These are phyloP conservation scores for Phataginus tricuspis DNA, from an alignment of 2,797 vertebrate species.

Conservation along the genomic window DNA sequence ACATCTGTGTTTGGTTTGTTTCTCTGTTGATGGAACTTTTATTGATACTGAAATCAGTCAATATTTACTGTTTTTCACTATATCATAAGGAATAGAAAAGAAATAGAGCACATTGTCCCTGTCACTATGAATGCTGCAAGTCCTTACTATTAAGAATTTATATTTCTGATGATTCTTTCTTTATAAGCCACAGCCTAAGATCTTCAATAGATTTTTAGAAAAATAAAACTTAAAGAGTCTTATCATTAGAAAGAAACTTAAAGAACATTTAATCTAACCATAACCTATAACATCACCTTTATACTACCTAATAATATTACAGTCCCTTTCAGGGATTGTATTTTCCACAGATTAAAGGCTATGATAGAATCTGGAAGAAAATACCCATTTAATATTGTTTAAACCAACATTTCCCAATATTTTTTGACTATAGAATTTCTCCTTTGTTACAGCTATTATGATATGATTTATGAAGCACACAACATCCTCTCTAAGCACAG, in stretches of 20 bases:
- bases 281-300: not conserved
- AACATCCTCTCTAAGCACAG: not conserved
- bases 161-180: not conserved
- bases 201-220: not conserved
- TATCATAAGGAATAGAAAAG: not conserved
- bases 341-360: not conserved
- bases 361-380: not conserved
- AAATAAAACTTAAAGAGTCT: not conserved
- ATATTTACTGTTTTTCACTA: not conserved
- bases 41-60: not conserved
- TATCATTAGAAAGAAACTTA: not conserved
- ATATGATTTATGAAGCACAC: not conserved
- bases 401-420: not conserved
- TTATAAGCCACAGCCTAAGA: not conserved
- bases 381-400: not conserved
- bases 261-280: not conserved
- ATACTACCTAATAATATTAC: not conserved
- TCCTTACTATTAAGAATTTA: constrained; percentile 12
- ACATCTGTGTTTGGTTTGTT: not conserved
- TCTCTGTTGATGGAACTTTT: not conserved
- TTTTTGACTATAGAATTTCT: not conserved
- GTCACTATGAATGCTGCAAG: not conserved
- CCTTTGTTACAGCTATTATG: not conserved
- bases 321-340: not conserved
- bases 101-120: not conserved